These are phyloP conservation scores for Oreotrochilus melanogaster DNA, from an alignment of 2,113 vertebrate genomes.

Conservation along the genomic window DNA sequence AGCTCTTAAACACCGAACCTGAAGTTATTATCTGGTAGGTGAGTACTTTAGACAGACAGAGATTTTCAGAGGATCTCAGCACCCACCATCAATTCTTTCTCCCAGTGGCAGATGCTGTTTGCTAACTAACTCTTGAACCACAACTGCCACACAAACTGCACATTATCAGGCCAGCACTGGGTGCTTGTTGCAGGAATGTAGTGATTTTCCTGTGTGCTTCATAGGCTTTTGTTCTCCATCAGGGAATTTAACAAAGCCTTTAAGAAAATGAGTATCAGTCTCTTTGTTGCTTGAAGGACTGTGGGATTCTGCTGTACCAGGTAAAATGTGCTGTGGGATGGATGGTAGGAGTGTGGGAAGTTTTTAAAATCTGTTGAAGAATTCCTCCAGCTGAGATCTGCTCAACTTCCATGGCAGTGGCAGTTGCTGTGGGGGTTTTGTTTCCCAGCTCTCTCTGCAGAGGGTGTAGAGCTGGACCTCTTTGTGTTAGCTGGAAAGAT, in stretches of 20 bases:
- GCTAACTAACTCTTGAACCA: not conserved
- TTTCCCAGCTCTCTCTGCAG: not conserved
- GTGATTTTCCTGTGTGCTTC: not conserved
- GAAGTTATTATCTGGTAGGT: not conserved
- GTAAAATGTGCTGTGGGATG: not conserved
- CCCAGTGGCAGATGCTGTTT: not conserved
- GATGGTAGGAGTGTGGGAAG: not conserved
- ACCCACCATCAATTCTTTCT: not conserved
- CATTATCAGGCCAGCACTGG: not conserved
- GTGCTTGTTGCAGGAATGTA: not conserved
- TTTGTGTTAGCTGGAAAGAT: not conserved
- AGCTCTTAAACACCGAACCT: not conserved
- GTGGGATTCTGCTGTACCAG: not conserved
- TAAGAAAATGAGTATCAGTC: not conserved
- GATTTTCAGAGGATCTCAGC: not conserved
- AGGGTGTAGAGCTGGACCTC: not conserved
- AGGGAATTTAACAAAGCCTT: not conserved
- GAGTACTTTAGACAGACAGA: not conserved
- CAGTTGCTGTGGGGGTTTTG: not conserved
- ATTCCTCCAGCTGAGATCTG: not conserved
- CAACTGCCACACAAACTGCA: rapidly evolving
- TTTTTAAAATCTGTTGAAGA: not conserved
- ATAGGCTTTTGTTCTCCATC: not conserved
- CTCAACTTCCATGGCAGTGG: not conserved
- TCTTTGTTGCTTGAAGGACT: not conserved